Conservation (phyloP, 2,797 vertebrate species). For the Enteromius mattozi region DNA sequence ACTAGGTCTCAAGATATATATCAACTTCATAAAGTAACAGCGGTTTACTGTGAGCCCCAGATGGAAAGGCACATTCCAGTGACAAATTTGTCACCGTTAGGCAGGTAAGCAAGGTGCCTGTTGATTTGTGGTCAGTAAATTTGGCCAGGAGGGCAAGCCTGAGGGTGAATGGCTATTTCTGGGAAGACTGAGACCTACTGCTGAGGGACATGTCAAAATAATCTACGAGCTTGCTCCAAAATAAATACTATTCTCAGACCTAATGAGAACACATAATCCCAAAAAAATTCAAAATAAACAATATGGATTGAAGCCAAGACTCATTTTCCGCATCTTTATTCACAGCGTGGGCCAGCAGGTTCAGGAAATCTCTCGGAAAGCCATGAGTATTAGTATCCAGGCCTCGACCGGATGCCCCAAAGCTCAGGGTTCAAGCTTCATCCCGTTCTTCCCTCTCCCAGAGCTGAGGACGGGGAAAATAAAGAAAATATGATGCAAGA, state of each 20-base stretch:
- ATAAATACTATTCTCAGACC: slow-evolving; percentile 44
- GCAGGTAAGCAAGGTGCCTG: slow-evolving; percentile 16
- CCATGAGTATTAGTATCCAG: slow-evolving; percentile 57
- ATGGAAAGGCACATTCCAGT: slow-evolving; percentile 26
- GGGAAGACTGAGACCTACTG: slow-evolving; percentile 24
- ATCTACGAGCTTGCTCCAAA: slow-evolving; percentile 36
- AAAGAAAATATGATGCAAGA: background rate
- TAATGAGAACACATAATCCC: slow-evolving; percentile 41
- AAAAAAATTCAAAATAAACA: slow-evolving; percentile 55
- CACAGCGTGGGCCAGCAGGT: slow-evolving; percentile 51
- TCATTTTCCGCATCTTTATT: slow-evolving; percentile 43
- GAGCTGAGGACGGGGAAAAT: background rate
- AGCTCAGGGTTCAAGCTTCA: slow-evolving; percentile 55
- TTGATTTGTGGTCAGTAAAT: slow-evolving; percentile 33
- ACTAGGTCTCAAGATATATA: background rate
- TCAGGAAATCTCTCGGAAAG: slow-evolving; percentile 64
- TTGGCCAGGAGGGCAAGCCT: slow-evolving; percentile 34
- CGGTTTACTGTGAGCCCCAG: background rate
- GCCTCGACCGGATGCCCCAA: slow-evolving; percentile 58
- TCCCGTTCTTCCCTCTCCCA: slow-evolving; percentile 22
- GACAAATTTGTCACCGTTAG: slow-evolving; percentile 5
- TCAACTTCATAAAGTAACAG: slow-evolving; percentile 18
- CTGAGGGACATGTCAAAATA: slow-evolving; percentile 47
- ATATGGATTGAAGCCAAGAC: slow-evolving; percentile 49
- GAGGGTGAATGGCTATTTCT: slow-evolving; percentile 16